Percentiles rank a stretch among this genome's conserved stretches.
These are phyloP conservation scores for Macrobrachium nipponense DNA, from an alignment of 1,140 invertebrate genomes.

Conservation along the genomic window DNA sequence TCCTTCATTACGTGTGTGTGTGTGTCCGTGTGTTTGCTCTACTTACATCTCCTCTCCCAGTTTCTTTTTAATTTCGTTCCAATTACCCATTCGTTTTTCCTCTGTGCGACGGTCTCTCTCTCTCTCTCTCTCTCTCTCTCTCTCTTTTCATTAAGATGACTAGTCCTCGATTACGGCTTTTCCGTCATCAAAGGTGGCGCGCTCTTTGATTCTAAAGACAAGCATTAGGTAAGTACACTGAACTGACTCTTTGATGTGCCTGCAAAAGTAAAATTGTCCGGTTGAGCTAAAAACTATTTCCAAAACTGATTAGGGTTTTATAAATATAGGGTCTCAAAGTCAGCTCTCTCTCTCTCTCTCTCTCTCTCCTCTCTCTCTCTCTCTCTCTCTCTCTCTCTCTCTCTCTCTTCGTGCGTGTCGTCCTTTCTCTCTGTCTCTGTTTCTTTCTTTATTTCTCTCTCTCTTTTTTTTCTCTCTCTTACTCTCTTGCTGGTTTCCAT, in stretches of 20 bases:
- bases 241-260: conserved; percentile 11
- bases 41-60: neutral
- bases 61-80: neutral
- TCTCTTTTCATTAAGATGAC: conserved; percentile 19
- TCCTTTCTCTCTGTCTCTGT: neutral
- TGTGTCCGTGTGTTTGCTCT: neutral
- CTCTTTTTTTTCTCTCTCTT: neutral
- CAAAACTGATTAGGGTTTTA: conserved; percentile 35
- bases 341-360: neutral
- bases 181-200: conserved; percentile 1
- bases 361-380: conserved; percentile 7
- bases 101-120: neutral
- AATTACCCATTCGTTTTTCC: neutral
- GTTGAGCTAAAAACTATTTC: conserved; percentile 29
- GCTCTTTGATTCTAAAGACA: conserved; percentile 20
- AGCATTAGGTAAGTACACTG: conserved; percentile 41
- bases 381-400: conserved; percentile 2
- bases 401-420: neutral
- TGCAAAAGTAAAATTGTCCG: conserved; percentile 7
- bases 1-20: neutral
- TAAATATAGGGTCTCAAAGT: neutral
- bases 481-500: neutral
- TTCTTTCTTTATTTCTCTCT: too few species aligned
- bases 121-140: conserved; percentile 7
- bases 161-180: conserved; percentile 15